A percentile compares a stretch with the other conserved stretches of the same genome.
phyloP scores from a whole-genome alignment of 2,797 vertebrate genomes.

The Hirundo rustica region DNA sequence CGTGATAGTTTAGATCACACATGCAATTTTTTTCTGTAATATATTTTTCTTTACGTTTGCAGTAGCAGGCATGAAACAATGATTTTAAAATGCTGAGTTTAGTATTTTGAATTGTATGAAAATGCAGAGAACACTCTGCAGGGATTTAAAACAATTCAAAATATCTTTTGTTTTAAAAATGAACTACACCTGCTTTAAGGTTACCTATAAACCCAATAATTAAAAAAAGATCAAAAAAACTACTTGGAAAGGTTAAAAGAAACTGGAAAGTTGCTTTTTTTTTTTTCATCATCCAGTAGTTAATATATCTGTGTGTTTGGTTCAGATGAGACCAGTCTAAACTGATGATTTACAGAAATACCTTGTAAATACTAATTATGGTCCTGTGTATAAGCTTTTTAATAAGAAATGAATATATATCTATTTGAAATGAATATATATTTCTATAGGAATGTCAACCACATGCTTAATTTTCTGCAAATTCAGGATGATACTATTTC shows the following conservation, averaged over 20 bases:
- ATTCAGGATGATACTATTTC: neutral
- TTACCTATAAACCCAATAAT: neutral
- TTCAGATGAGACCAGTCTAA: neutral
- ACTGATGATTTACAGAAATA: neutral
- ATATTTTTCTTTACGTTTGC: neutral
- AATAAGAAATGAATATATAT: neutral
- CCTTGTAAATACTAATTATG: neutral
- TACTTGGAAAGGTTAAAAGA: neutral
- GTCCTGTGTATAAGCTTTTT: neutral
- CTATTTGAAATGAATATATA: neutral
- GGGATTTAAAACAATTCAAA: neutral
- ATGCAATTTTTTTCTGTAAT: neutral
- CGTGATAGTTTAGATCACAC: neutral
- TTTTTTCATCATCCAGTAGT: neutral
- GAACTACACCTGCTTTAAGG: neutral
- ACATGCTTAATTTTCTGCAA: neutral
- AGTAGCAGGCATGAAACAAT: neutral
- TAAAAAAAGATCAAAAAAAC: neutral
- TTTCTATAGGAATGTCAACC: neutral
- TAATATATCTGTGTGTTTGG: neutral
- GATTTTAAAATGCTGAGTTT: neutral
- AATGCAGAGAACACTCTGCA: neutral
- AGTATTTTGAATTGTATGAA: neutral
- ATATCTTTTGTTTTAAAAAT: neutral
- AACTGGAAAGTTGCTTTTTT: neutral